Conservation (phyloP, 2,888 invertebrate genomes). For the Phortica okadai region DNA sequence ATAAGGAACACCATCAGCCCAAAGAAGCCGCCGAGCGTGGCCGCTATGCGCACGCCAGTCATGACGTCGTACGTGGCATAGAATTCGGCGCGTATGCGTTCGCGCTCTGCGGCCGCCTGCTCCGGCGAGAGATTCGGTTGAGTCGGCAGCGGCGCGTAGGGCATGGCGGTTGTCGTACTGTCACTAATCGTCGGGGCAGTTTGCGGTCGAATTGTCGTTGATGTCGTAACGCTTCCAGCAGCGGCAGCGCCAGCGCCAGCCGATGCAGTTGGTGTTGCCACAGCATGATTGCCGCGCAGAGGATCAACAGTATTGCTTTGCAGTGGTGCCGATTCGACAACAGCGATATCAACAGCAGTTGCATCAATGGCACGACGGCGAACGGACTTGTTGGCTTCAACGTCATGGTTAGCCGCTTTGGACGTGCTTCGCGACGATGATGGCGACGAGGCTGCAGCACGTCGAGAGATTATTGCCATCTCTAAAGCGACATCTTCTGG, state of each 20-base stretch:
- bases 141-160: conserved; percentile 59
- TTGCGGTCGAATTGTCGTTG: conserved; percentile 18
- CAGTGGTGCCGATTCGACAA: conserved; percentile 31
- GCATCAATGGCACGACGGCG: conserved; percentile 31
- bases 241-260: conserved; percentile 51
- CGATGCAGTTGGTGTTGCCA: conserved; percentile 44
- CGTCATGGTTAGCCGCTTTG: conserved; percentile 40
- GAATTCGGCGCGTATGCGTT: conserved; percentile 87
- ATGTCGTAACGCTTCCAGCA: conserved; percentile 19
- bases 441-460: conserved; percentile 69
- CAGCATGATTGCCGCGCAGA: conserved; percentile 43
- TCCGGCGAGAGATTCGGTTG: conserved; percentile 65
- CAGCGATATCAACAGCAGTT: conserved; percentile 32
- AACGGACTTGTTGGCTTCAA: conserved; percentile 33
- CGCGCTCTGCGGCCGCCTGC: conserved; percentile 78
- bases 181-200: conserved; percentile 45
- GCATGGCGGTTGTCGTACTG: conserved; percentile 55
- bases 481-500: conserved; percentile 76
- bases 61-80: conserved; percentile 95
- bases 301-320: conserved; percentile 49
- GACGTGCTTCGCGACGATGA: conserved; percentile 54
- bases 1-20: conserved; percentile 93
- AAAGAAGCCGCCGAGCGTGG: conserved; percentile 93
- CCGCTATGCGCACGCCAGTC: conserved; percentile 94
- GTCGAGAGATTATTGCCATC: conserved; percentile 77